Percentiles rank a stretch among this genome's conserved stretches.
These are phyloP conservation scores for Sinocyclocheilus grahami DNA, from an alignment of 2,113 vertebrate genomes.

Conservation along the genomic window DNA sequence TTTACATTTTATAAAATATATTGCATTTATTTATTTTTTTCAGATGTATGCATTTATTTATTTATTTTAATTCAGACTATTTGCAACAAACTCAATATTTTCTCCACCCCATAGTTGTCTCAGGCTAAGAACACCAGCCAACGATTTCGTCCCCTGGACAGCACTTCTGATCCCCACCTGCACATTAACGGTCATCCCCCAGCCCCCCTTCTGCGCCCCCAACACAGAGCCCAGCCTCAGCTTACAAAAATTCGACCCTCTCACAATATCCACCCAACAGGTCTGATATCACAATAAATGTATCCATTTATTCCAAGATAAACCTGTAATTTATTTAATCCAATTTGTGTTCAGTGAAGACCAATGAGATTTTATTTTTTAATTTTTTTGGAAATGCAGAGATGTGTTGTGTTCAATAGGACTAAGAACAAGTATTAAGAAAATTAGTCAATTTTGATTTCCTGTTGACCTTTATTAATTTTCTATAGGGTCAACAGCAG, in stretches of 20 bases:
- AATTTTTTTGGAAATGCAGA: neutral
- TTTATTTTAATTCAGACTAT: too few species aligned
- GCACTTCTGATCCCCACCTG: slow-evolving; percentile 76
- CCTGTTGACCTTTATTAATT: slow-evolving; percentile 20
- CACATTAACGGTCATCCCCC: slow-evolving; percentile 68
- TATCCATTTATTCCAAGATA: too few species aligned
- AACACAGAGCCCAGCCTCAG: slow-evolving; percentile 71
- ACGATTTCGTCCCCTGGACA: slow-evolving; percentile 75
- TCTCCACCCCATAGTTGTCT: slow-evolving; percentile 65
- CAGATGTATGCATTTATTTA: too few species aligned
- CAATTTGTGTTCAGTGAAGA: neutral
- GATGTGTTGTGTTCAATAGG: neutral
- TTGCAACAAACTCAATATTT: neutral
- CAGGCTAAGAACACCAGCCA: slow-evolving; percentile 74
- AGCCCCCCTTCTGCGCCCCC: slow-evolving; percentile 64
- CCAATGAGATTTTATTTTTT: neutral
- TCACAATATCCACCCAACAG: slow-evolving; percentile 69
- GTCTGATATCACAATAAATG: slow-evolving; percentile 63
- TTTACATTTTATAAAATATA: too few species aligned
- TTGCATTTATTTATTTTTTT: slow-evolving; percentile 59
- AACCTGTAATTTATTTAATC: neutral
- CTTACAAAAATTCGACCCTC: slow-evolving; percentile 75
- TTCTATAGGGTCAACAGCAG: slow-evolving; percentile 60
- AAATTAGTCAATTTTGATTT: neutral
- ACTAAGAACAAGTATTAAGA: neutral